Conservation (phyloP, 2,113 vertebrate genomes). For the Sylvia atricapilla region DNA sequence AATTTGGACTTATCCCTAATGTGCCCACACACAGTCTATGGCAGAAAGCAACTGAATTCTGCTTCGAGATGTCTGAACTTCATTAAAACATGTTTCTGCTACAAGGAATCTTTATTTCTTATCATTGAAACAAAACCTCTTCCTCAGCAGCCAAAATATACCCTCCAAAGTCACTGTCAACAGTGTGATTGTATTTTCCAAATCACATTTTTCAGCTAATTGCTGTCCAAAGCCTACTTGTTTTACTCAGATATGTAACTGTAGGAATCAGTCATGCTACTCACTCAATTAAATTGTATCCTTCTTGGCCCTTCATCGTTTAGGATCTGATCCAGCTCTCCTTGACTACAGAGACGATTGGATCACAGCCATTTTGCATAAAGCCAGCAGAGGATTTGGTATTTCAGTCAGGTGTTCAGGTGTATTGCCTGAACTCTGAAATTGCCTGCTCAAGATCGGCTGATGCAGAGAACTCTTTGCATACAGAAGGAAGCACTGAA, state of each 20-base stretch:
- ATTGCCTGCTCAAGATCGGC: constrained; percentile 2
- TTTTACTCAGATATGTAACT: constrained; percentile 40
- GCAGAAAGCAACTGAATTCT: background rate
- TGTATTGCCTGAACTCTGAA: constrained; percentile 29
- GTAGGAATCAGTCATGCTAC: constrained; percentile 14
- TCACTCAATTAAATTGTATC: constrained; percentile 20
- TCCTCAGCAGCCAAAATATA: background rate
- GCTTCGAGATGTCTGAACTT: background rate
- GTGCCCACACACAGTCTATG: background rate
- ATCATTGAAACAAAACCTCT: constrained; percentile 10
- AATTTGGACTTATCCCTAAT: background rate
- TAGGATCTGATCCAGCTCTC: constrained; percentile 42
- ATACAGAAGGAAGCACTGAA: constrained; percentile 23
- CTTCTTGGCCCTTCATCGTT: constrained; percentile 22
- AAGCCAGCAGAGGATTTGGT: background rate
- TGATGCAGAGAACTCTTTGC: background rate
- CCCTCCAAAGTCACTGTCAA: constrained; percentile 29
- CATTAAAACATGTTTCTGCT: background rate
- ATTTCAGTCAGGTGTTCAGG: constrained; percentile 46
- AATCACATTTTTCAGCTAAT: background rate
- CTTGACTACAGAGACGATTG: background rate
- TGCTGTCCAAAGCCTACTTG: constrained; percentile 40
- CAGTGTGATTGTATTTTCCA: background rate
- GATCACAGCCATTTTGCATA: constrained; percentile 29
- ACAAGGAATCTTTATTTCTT: constrained; percentile 11